These are phyloP conservation scores for Xanthorhoe spadicearia DNA, from an alignment of 2,888 invertebrate genomes.

Conservation along the genomic window DNA sequence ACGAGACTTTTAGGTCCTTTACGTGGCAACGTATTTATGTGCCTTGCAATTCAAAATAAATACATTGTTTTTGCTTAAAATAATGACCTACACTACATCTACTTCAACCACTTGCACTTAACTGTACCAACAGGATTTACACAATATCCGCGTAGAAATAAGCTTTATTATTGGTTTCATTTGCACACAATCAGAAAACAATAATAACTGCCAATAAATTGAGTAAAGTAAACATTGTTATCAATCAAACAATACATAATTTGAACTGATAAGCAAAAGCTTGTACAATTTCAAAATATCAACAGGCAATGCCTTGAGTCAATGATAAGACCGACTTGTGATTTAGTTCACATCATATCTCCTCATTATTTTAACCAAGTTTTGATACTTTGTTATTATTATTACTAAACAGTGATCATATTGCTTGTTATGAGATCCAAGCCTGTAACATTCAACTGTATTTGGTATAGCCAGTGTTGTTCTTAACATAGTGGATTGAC, in stretches of 20 bases:
- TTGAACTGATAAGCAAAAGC: not conserved
- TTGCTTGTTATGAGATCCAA: constrained; percentile 39
- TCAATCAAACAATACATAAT: constrained; percentile 4
- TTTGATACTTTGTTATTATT: constrained; percentile 35
- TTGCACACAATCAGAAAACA: not conserved
- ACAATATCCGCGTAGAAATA: not conserved
- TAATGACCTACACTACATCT: constrained; percentile 18
- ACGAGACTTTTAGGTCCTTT: constrained; percentile 31
- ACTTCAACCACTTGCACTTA: not conserved
- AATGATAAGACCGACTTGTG: constrained; percentile 8
- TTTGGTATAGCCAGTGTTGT: constrained; percentile 1
- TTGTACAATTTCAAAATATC: constrained; percentile 1
- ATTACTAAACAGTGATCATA: constrained; percentile 36
- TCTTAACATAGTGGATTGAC: constrained; percentile 4
- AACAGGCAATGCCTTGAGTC: constrained; percentile 2
- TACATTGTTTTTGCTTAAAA: not conserved
- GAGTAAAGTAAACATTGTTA: not conserved
- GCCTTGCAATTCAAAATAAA: not conserved
- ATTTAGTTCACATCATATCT: constrained; percentile 29
- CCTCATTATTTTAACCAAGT: constrained; percentile 30
- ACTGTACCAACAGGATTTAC: not conserved
- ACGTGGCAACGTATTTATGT: constrained; percentile 33
- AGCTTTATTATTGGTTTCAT: not conserved
- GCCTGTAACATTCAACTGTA: constrained; percentile 25
- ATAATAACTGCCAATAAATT: constrained; percentile 2